Base-by-base conservation (phyloP, 2,888 invertebrate genomes). In the Chorisops tibialis region DNA sequence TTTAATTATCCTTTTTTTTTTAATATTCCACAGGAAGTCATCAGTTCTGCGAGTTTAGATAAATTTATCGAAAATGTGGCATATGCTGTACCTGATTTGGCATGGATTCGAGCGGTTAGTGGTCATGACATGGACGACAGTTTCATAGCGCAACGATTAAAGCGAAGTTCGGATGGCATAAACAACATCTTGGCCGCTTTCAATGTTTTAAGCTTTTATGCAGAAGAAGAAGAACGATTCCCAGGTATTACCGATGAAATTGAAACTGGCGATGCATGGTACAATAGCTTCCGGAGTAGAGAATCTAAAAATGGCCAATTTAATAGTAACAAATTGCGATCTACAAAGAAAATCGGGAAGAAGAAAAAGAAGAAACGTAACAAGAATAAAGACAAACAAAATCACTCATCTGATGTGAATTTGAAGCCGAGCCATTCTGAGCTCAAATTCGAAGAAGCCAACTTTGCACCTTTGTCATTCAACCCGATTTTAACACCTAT, bases 261-360 rank as follows among this genome's bases (percentile, higher is more conserved):
- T 5, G 63, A 61, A 35, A 49, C 19, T 30, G 68, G 66, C 4
- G 68, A 68, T 45, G 59, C 58, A 7, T 67, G 67, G 67, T 68
- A 68, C 45, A 62, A 54, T 47, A 62, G 61, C 37, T 68, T 66
- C 41, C 60, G 61, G 12, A 52, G 21, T 16, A 56, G 59, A 49
- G 67, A 68, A 64, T 59, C 63, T 38, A 59, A 61, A 59, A 22
- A 56, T 49, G 62, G 61, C 16, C 38, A 43, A 7, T 64, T 59
- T 39, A 5, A 7, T 24, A 22, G 41, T 14, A 12, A 30, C 6
- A 50, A 50, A 50, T 5, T 50, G 16, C 24, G 30, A 1, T 24
- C 18, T 12, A 50, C n/a, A 5, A 50, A 50, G 16, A 12, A 21
- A 9, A 12, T 4, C 9, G 35, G n/a, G 35, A 12, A 5, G 6